These are phyloP conservation scores for Hirudinaria manillensis DNA, from an alignment of 2,888 invertebrate species.

Conservation along the genomic window DNA sequence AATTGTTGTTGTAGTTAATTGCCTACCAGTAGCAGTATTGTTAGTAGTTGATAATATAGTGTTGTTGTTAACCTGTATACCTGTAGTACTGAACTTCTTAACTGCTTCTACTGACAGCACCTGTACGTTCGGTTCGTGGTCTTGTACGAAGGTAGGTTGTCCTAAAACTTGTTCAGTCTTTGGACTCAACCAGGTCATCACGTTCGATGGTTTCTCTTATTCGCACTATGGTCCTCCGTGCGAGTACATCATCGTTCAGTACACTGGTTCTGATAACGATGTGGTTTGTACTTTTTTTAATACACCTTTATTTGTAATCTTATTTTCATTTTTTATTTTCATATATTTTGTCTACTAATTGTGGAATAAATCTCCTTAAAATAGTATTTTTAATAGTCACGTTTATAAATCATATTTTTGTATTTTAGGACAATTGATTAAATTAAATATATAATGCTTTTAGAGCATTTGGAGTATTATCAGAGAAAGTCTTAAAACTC, in stretches of 20 bases:
- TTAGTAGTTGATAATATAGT: too few relatives aligned
- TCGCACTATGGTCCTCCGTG: slow-evolving; percentile 16
- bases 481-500: too few relatives aligned
- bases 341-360: not conserved
- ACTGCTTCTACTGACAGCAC: not conserved
- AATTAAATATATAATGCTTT: too few relatives aligned
- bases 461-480: too few relatives aligned
- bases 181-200: slow-evolving; percentile 18
- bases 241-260: slow-evolving; percentile 15
- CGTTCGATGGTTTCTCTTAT: slow-evolving; percentile 24
- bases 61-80: too few relatives aligned
- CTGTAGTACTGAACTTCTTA: not conserved
- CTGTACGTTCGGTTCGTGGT: slow-evolving; percentile 24
- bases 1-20: too few relatives aligned
- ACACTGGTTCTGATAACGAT: not conserved
- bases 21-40: too few relatives aligned
- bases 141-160: slow-evolving; percentile 13
- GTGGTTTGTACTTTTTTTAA: not conserved
- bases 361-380: not conserved
- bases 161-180: slow-evolving; percentile 25
- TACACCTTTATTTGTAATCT: not conserved
- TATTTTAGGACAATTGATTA: too few relatives aligned
- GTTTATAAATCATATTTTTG: too few relatives aligned
- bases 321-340: not conserved
- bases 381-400: not conserved